Evolutionary conservation across 2,797 vertebrate genomes (phyloP), one percentile per base, ranked within the genome.

Genomic region (Anguilla marmorata): DNA sequence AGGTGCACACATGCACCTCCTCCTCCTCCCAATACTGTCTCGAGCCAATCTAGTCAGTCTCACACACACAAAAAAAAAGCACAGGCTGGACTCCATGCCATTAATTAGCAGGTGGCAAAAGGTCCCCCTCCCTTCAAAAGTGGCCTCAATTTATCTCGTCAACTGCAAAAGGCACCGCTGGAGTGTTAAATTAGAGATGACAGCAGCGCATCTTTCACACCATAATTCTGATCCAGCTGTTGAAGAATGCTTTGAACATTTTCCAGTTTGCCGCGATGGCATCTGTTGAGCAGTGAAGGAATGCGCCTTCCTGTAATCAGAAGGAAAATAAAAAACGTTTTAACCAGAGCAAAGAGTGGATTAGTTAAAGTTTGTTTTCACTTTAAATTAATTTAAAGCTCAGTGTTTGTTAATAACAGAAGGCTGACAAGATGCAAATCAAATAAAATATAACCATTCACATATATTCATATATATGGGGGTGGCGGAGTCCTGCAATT

Each of bases 21-120:
- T 9, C 24, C 19, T 48, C 19, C 37, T 30, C 19, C 14, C 54
- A 45, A 82, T 30, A n/a, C 69, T 1, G 11, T 50, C 41, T 9
- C 45, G 6, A 50, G 41, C 88, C 80, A 60, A 60, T 41, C 69
- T 45, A 66, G 63, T 66, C 63, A n/a, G 63, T n/a, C 21, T 66
- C 63, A 66, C 63, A 66, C 16, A 24, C 19, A 63, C 16, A 21
- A 0, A 33, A 86, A 90, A 89, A 89, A 92, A 90, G 90, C 89
- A 83, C 86, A 91, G 91, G 90, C 92, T 91, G 93, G 92, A 90
- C 92, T 94, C 94, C 92, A 95, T 95, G 95, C 95, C 95, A 95
- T 96, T 95, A 95, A 96, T 96, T 95, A 82, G 79, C 45, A 4
- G 45, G 21, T 24, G 41, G 41, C 79, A 82, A 82, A 82, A 82